A percentile compares a stretch with the other conserved stretches of the same genome.
These are phyloP conservation scores for Betta splendens DNA, from an alignment of 2,797 vertebrate genomes.

Conservation along the genomic window DNA sequence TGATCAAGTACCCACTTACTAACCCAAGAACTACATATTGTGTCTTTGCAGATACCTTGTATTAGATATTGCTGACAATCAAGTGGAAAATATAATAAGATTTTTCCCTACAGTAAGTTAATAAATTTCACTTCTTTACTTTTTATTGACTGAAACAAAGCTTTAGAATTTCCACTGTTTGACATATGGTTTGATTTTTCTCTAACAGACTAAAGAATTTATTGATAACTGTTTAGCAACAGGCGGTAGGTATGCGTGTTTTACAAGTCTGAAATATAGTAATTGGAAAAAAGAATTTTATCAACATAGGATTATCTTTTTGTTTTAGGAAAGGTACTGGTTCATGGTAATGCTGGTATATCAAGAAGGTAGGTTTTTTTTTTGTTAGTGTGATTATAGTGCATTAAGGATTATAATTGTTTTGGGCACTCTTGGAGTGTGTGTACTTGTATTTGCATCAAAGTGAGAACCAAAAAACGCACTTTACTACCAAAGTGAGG, in stretches of 20 bases:
- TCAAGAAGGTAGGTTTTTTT: slow-evolving; percentile 88
- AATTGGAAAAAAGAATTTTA: not conserved
- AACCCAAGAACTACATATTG: not conserved
- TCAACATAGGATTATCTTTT: slow-evolving; percentile 3
- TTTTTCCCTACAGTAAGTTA: slow-evolving; percentile 94
- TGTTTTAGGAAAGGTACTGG: slow-evolving; percentile 92
- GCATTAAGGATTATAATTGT: too few species aligned
- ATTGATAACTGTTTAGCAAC: slow-evolving; percentile 96
- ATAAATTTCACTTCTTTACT: not conserved
- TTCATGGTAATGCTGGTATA: slow-evolving; percentile 98
- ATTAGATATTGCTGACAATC: slow-evolving; percentile 99
- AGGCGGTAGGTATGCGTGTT: slow-evolving; percentile 85
- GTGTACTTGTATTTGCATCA: too few species aligned
- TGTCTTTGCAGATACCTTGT: slow-evolving; percentile 91
- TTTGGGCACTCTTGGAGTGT: too few species aligned
- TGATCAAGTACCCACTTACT: not conserved
- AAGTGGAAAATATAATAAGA: slow-evolving; percentile 97
- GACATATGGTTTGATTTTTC: slow-evolving; percentile 4
- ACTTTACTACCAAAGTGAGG: too few species aligned
- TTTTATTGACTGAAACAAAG: not conserved
- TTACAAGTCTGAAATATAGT: not conserved
- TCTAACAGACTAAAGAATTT: slow-evolving; percentile 95
- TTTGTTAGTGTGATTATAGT: not conserved
- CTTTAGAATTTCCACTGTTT: not conserved
- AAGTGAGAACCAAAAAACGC: too few species aligned